phyloP scores from a whole-genome alignment of 2,888 invertebrate genomes.

The Clusia tigrina region DNA sequence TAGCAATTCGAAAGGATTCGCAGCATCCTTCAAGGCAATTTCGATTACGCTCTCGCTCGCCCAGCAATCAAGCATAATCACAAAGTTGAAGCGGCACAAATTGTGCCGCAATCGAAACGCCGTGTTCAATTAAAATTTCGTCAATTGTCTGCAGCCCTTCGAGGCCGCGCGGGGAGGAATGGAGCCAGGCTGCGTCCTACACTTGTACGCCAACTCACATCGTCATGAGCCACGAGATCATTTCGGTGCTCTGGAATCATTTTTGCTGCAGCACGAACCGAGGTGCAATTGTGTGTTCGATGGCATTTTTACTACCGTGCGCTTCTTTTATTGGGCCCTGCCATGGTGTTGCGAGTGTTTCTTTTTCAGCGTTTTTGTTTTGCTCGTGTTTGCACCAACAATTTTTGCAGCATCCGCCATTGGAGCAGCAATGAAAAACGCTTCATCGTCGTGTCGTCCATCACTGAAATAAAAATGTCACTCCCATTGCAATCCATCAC shows the following conservation, averaged over 20 bases:
- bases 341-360: not conserved
- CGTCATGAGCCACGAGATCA: constrained; percentile 28
- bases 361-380: constrained; percentile 12
- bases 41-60: no score
- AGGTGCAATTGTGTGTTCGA: constrained; percentile 38
- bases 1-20: no score
- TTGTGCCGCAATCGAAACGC: constrained; percentile 1
- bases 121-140: constrained; percentile 31
- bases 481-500: constrained; percentile 63
- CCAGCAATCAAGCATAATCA: constrained; percentile 1
- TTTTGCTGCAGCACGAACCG: constrained; percentile 25
- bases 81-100: not conserved
- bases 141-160: constrained; percentile 21
- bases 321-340: not conserved
- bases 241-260: constrained; percentile 8
- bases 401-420: not conserved
- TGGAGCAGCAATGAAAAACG: not conserved
- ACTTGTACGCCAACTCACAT: constrained; percentile 28
- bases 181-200: not conserved
- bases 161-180: not conserved
- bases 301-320: constrained; percentile 23
- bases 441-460: constrained; percentile 49
- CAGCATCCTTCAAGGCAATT: no score
- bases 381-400: constrained; percentile 14
- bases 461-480: constrained; percentile 64